phyloP scores from a whole-genome alignment of 2,888 invertebrate species.

The Dicroscelio sp. region DNA sequence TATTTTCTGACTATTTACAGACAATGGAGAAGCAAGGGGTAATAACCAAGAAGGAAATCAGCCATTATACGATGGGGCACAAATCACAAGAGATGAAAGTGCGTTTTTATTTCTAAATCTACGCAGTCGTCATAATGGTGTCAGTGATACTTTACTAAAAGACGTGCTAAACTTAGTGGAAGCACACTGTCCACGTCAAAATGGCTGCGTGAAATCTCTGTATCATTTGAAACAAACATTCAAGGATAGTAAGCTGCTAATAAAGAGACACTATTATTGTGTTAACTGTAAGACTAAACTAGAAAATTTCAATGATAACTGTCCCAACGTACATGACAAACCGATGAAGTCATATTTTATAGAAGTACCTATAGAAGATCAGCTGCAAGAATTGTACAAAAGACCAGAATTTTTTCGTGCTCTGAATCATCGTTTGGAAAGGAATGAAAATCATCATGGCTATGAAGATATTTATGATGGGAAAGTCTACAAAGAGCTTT shows the following conservation, averaged over 20 bases:
- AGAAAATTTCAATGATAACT: neutral
- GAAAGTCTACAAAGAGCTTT: constrained; percentile 60
- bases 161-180: no score
- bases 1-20: no score
- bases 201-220: no score
- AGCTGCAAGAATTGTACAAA: constrained; percentile 1
- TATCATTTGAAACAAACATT: no score
- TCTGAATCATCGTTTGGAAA: constrained; percentile 1
- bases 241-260: neutral
- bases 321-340: neutral
- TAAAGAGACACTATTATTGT: constrained; percentile 14
- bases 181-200: no score
- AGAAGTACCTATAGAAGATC: neutral
- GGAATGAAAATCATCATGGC: neutral
- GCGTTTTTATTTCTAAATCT: no score
- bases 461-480: constrained; percentile 26
- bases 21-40: no score
- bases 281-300: neutral
- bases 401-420: neutral
- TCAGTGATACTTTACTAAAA: no score
- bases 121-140: no score
- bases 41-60: no score
- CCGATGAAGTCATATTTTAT: neutral
- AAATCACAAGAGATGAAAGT: no score
- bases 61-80: no score